Evolutionary conservation across 2,113 vertebrate species (phyloP).

Genomic region (Notechis scutatus): DNA sequence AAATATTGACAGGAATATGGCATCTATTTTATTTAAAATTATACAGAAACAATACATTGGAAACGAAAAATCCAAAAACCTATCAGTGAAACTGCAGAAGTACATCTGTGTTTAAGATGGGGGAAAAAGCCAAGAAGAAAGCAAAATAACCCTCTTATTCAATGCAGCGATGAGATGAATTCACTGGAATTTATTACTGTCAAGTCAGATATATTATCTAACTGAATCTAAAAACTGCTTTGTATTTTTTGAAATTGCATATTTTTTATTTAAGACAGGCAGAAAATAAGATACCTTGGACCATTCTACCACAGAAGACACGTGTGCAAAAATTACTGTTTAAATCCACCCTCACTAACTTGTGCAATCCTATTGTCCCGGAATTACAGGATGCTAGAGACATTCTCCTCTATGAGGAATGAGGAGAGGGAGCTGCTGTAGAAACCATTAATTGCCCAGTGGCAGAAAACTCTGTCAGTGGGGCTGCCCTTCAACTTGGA

Average conservation of each 20-base stretch:
- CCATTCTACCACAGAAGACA: not conserved
- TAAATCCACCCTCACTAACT: not conserved
- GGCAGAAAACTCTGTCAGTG: not conserved
- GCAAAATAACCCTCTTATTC: not conserved
- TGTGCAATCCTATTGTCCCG: not conserved
- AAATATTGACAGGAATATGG: not conserved
- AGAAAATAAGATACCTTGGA: not conserved
- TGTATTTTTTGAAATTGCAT: constrained; percentile 27
- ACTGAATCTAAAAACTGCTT: constrained; percentile 28
- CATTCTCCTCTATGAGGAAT: not conserved
- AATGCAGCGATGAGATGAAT: constrained; percentile 14
- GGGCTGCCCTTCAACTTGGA: not conserved
- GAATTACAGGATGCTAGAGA: not conserved
- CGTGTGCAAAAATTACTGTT: not conserved
- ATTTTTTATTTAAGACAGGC: not conserved
- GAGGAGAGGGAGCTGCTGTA: not conserved
- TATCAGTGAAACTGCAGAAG: not conserved
- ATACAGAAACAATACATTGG: constrained; percentile 35
- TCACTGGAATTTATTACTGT: constrained; percentile 6
- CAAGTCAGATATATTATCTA: constrained; percentile 26
- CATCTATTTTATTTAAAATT: constrained; percentile 55
- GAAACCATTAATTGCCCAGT: not conserved
- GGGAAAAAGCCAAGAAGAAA: constrained; percentile 8
- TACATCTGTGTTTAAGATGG: constrained; percentile 20
- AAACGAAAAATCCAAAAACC: constrained; percentile 14